Percentiles rank a stretch among this genome's conserved stretches.
phyloP scores from a whole-genome alignment of 1,140 invertebrate species.

The Chrysoperla carnea region DNA sequence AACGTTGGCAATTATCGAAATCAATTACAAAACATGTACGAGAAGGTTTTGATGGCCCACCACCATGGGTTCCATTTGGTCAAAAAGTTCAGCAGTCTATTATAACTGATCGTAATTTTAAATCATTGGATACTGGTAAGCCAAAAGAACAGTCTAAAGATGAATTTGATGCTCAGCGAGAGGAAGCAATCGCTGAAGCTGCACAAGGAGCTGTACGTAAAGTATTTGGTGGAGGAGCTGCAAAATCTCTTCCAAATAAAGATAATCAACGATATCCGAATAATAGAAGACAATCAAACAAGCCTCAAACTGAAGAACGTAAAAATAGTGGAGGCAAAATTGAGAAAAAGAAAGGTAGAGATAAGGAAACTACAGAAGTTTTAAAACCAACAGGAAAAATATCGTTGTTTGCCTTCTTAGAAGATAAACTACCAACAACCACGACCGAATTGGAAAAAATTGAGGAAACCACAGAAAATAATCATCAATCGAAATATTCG shows the following conservation, averaged over 20 bases:
- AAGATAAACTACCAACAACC: conserved; percentile 57
- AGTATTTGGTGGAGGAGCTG: conserved; percentile 49
- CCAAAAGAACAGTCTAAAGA: conserved; percentile 41
- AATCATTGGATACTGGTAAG: conserved; percentile 43
- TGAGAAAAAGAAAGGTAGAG: conserved; percentile 20
- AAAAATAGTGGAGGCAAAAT: conserved; percentile 23
- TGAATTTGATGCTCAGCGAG: conserved; percentile 71
- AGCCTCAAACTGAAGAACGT: conserved; percentile 19
- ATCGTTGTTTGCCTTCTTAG: conserved; percentile 74
- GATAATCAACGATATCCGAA: conserved; percentile 63
- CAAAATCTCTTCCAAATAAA: conserved; percentile 35
- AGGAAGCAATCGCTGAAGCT: conserved; percentile 74
- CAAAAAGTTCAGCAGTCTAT: conserved; percentile 44
- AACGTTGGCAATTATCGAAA: conserved; percentile 78
- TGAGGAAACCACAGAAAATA: conserved; percentile 7
- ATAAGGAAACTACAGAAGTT: conserved; percentile 36
- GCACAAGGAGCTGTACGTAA: conserved; percentile 58
- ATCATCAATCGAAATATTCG: conserved; percentile 7
- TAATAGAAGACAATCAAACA: conserved; percentile 62
- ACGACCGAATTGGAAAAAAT: conserved; percentile 10
- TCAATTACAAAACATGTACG: conserved; percentile 55
- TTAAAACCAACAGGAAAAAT: conserved; percentile 67
- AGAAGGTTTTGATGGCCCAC: conserved; percentile 20
- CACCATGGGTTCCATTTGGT: conserved; percentile 47
- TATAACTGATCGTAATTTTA: conserved; percentile 44